Percentiles rank a stretch among this genome's conserved stretches.
Conservation (phyloP, 2,797 vertebrate species). For the Scyliorhinus canicula region DNA sequence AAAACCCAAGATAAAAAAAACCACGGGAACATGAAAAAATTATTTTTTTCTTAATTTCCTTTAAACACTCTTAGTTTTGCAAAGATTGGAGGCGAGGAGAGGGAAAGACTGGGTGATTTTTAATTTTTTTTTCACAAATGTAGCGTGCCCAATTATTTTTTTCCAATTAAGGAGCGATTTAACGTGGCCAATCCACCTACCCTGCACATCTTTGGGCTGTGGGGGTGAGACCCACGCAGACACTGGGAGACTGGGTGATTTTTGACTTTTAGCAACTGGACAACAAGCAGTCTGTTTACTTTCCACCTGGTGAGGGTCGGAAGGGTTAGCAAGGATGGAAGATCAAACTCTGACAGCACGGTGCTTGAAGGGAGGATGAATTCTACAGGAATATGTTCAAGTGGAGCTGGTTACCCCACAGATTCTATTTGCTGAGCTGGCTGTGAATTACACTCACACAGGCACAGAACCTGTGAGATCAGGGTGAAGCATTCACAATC, state of each 20-base stretch:
- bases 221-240: no score
- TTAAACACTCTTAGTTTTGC: not conserved
- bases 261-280: no score
- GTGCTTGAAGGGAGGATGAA: not conserved
- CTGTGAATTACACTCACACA: not conserved
- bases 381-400: not conserved
- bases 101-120: not conserved
- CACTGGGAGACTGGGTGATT: not conserved
- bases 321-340: not conserved
- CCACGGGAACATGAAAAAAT: not conserved
- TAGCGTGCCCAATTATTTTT: no score
- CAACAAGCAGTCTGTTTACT: not conserved
- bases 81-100: not conserved
- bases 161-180: no score
- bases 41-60: not conserved
- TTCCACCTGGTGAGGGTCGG: not conserved
- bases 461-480: not conserved
- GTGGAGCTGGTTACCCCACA: not conserved
- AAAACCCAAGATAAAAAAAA: not conserved
- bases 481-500: not conserved
- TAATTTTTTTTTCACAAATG: no score
- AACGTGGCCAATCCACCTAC: no score
- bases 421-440: no score
- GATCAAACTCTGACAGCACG: not conserved
- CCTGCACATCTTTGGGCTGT: no score